Percentiles rank a stretch among this genome's conserved stretches.
phyloP scores from a whole-genome alignment of 2,888 invertebrate species.

The Drosophila hawaiiensis region DNA sequence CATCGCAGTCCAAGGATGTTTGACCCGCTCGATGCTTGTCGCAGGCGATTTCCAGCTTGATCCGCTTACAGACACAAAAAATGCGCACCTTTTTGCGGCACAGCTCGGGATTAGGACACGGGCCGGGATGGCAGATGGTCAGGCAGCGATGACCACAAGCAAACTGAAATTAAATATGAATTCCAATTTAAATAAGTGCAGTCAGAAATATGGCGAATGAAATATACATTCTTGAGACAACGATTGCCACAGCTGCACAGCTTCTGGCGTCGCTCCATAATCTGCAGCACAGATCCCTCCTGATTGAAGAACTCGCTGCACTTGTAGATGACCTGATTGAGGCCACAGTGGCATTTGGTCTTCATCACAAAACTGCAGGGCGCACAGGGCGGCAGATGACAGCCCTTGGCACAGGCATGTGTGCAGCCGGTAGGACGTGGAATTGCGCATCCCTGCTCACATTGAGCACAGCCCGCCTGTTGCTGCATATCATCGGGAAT shows the following conservation, averaged over 20 bases:
- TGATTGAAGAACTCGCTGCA: constrained; percentile 89
- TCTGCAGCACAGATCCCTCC: constrained; percentile 85
- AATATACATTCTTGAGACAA: constrained; percentile 91
- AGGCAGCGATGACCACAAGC: constrained; percentile 94
- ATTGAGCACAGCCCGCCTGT: constrained; percentile 87
- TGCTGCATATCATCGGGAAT: constrained; percentile 85
- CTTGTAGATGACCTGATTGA: constrained; percentile 90
- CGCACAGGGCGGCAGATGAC: constrained; percentile 91
- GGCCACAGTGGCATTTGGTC: constrained; percentile 92
- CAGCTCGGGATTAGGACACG: constrained; percentile 88
- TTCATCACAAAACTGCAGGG: constrained; percentile 90
- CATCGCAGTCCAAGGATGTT: constrained; percentile 88
- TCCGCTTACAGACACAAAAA: constrained; percentile 91
- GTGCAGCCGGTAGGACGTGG: constrained; percentile 90
- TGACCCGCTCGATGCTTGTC: constrained; percentile 86
- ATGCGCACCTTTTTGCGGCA: constrained; percentile 93
- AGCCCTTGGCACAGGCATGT: constrained; percentile 90
- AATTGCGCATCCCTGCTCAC: constrained; percentile 88
- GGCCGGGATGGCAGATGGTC: constrained; percentile 90
- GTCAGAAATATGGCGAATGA: not conserved
- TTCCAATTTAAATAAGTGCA: constrained; percentile 2
- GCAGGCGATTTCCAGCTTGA: constrained; percentile 91
- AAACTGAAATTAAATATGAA: constrained; percentile 86
- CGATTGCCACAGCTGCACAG: constrained; percentile 90
- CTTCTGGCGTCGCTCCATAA: constrained; percentile 70